phyloP scores from a whole-genome alignment of 2,797 vertebrate genomes.

The Mastacembelus armatus region DNA sequence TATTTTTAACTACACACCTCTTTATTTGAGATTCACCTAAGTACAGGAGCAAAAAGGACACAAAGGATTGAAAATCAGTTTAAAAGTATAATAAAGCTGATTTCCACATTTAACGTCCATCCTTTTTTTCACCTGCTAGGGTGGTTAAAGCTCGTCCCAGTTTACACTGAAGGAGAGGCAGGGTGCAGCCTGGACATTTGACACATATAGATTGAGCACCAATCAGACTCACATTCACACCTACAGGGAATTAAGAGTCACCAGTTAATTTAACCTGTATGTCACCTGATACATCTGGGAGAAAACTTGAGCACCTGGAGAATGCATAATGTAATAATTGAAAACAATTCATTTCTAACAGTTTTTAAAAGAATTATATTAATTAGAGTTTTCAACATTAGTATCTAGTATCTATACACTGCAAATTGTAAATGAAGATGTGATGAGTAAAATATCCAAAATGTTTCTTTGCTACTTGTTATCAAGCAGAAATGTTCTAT shows the following conservation, averaged over 20 bases:
- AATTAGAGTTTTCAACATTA: no score
- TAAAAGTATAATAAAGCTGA: slow-evolving; percentile 11
- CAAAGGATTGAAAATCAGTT: slow-evolving; percentile 16
- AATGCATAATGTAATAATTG: no score
- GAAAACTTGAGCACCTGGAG: background rate
- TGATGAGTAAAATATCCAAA: background rate
- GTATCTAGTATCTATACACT: background rate
- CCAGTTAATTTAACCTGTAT: background rate
- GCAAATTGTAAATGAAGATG: background rate
- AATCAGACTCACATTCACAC: background rate
- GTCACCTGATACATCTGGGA: background rate
- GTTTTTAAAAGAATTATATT: no score
- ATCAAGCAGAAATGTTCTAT: no score
- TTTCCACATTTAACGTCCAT: slow-evolving; percentile 16
- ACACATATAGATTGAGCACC: background rate
- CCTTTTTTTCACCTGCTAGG: background rate
- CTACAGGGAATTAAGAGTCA: background rate
- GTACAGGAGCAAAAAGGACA: background rate
- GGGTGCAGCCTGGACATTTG: background rate
- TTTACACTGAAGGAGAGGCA: background rate
- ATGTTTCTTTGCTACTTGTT: background rate
- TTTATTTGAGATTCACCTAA: slow-evolving; percentile 26
- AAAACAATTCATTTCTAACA: no score
- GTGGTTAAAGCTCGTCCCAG: background rate
- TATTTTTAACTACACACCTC: slow-evolving; percentile 24